These are phyloP conservation scores for Tragelaphus buxtoni DNA, from an alignment of 2,113 vertebrate genomes.

Conservation along the genomic window DNA sequence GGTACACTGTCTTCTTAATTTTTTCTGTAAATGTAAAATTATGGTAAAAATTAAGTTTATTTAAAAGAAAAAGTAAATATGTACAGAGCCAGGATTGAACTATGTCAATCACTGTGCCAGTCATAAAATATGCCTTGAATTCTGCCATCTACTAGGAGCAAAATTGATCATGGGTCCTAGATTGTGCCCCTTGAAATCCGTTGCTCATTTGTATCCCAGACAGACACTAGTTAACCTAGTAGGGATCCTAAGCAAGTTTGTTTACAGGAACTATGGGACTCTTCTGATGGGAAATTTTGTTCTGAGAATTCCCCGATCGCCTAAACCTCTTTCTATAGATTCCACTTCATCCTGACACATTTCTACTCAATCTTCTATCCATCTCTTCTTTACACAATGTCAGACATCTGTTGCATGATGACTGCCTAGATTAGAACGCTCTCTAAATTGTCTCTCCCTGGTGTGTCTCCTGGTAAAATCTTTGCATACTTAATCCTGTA, in stretches of 20 bases:
- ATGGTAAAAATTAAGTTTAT: not conserved
- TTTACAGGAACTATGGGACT: not conserved
- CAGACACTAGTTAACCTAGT: not conserved
- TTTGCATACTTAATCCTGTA: not conserved
- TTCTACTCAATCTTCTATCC: not conserved
- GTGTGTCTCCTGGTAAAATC: not conserved
- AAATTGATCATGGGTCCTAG: fast-evolving
- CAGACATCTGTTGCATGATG: not conserved
- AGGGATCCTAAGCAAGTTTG: not conserved
- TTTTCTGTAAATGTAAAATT: not conserved
- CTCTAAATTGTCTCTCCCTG: not conserved
- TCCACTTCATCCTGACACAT: not conserved
- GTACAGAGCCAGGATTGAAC: not conserved
- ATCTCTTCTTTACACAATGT: not conserved
- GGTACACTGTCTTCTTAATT: not conserved
- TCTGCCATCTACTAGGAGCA: not conserved
- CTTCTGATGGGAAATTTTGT: not conserved
- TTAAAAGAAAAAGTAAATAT: not conserved
- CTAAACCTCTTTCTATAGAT: not conserved
- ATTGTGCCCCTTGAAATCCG: not conserved
- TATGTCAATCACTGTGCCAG: not conserved
- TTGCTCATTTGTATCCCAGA: not conserved
- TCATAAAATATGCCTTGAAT: not conserved
- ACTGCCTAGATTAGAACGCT: not conserved
- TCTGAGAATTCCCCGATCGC: not conserved